These are phyloP conservation scores for Pammene fasciana DNA, from an alignment of 2,888 invertebrate species.

Conservation along the genomic window DNA sequence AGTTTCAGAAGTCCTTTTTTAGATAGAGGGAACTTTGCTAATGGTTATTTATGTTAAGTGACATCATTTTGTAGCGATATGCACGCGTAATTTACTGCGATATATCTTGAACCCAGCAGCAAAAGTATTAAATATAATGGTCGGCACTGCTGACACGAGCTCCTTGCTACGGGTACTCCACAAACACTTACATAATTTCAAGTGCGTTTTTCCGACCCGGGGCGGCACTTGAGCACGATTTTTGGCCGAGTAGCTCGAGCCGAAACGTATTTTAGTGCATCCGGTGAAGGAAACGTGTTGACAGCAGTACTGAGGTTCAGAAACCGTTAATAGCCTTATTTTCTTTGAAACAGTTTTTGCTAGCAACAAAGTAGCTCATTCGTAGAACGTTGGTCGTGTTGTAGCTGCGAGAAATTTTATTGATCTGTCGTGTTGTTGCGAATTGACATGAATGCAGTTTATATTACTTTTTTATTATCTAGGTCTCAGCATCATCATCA, in stretches of 20 bases:
- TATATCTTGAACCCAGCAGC: conserved; percentile 6
- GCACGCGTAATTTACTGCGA: too few species aligned
- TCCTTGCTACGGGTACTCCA: conserved; percentile 15
- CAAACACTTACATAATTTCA: conserved; percentile 43
- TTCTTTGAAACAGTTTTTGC: conserved; percentile 36
- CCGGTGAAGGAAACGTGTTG: conserved; percentile 46
- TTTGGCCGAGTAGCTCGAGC: conserved; percentile 50
- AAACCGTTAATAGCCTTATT: conserved; percentile 29
- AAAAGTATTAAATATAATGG: conserved; percentile 30
- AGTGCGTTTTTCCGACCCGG: conserved; percentile 51
- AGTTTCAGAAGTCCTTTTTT: too few species aligned
- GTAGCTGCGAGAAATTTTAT: conserved; percentile 27
- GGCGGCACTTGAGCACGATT: conserved; percentile 62
- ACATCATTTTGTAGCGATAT: too few species aligned
- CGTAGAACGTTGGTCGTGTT: conserved; percentile 24
- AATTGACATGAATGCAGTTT: conserved; percentile 9
- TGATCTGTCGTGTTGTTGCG: conserved; percentile 28
- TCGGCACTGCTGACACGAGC: conserved; percentile 18
- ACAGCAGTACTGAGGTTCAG: conserved; percentile 33
- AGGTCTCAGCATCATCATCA: too few species aligned
- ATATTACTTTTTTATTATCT: conserved; percentile 6
- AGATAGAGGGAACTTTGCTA: too few species aligned
- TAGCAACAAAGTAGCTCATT: conserved; percentile 31
- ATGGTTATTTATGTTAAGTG: too few species aligned
- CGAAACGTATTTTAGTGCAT: conserved; percentile 43